phyloP scores from a whole-genome alignment of 2,888 invertebrate genomes.

The Chalcosyrphus nemorum region DNA sequence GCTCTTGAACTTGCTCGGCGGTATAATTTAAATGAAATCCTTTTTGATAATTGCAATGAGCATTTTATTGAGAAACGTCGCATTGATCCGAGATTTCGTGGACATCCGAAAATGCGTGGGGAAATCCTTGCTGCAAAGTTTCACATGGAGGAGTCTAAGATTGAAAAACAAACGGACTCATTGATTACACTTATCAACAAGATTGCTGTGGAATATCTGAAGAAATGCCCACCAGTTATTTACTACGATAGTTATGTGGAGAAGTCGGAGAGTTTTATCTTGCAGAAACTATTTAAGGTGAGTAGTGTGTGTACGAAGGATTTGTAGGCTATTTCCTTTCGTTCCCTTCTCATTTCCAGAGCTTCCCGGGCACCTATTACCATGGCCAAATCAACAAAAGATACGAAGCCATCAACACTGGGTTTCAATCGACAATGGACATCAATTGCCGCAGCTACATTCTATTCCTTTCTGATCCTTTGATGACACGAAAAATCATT shows the following conservation, averaged over 20 bases:
- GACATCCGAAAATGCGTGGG: slow-evolving; percentile 84
- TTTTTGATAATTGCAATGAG: slow-evolving; percentile 48
- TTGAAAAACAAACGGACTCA: slow-evolving; percentile 84
- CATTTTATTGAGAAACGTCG: slow-evolving; percentile 77
- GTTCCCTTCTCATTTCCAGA: slow-evolving; percentile 73
- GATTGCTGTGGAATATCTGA: slow-evolving; percentile 84
- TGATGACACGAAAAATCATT: slow-evolving; percentile 84
- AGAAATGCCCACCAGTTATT: slow-evolving; percentile 86
- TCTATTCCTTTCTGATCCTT: slow-evolving; percentile 86
- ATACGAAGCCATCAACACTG: slow-evolving; percentile 81
- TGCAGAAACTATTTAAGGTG: slow-evolving; percentile 84
- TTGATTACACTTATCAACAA: slow-evolving; percentile 85
- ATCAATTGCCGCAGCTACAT: slow-evolving; percentile 86
- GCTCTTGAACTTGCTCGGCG: slow-evolving; percentile 23
- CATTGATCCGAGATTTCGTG: slow-evolving; percentile 83
- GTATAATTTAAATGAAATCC: slow-evolving; percentile 47
- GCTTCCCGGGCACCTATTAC: slow-evolving; percentile 83
- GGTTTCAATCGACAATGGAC: slow-evolving; percentile 78
- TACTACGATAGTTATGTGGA: slow-evolving; percentile 86
- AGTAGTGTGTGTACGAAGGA: neutral
- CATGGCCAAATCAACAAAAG: slow-evolving; percentile 85
- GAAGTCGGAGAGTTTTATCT: slow-evolving; percentile 83
- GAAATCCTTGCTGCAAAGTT: slow-evolving; percentile 84
- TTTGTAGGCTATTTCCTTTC: neutral
- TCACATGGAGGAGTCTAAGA: slow-evolving; percentile 78